Evolutionary conservation across 2,113 vertebrate species (phyloP).

Genomic region (Mesitornis unicolor): DNA sequence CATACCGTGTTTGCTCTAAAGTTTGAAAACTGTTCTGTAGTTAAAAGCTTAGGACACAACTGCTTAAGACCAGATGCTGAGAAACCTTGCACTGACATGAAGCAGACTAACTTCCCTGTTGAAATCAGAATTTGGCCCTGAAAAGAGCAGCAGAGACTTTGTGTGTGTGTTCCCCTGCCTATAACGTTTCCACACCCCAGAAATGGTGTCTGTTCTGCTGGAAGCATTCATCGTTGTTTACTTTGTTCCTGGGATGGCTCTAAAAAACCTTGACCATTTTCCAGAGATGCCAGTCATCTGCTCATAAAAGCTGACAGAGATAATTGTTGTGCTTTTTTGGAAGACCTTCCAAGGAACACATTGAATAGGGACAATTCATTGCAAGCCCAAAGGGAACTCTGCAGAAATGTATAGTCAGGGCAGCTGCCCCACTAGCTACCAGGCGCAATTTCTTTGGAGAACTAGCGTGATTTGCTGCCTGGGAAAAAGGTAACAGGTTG

Average conservation of each 20-base stretch:
- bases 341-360: background rate
- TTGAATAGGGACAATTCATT: background rate
- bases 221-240: background rate
- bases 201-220: background rate
- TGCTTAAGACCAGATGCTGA: background rate
- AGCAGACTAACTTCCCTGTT: background rate
- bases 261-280: background rate
- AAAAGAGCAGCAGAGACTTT: background rate
- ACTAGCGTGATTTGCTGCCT: background rate
- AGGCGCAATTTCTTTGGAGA: background rate
- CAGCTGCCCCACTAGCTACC: background rate
- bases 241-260: background rate
- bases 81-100: background rate
- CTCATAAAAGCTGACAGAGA: background rate
- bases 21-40: background rate
- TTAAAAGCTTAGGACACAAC: background rate
- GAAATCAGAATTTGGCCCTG: background rate
- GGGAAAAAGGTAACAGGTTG: slow-evolving; percentile 25
- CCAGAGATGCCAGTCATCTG: background rate
- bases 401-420: background rate
- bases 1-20: background rate
- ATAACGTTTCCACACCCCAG: background rate
- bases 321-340: background rate
- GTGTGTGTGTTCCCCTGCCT: background rate
- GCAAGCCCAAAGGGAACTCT: background rate